Base-by-base conservation (phyloP, 2,113 vertebrate species). In the Brachyistius frenatus region DNA sequence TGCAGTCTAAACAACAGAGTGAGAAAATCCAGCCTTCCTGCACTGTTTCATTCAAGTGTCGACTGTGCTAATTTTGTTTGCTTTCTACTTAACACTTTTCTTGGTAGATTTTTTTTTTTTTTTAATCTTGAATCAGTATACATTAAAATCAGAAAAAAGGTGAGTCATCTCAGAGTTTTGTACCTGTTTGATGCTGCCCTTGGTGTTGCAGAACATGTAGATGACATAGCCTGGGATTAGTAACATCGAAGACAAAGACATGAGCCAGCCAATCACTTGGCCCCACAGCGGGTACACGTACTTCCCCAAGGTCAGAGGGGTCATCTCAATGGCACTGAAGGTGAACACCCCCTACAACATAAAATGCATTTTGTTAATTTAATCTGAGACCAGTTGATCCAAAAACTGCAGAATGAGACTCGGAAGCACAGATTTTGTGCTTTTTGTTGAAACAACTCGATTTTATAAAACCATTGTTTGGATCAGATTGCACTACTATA, bases 261-360 rank as follows among this genome's bases (percentile, higher is more conserved):
- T 97, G 52, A 95, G 70, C 96, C 96, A 97, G 3, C 96, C 96
- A 0, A 96, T 94, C 39, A 90, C 94, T 87, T 97, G 96, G 6
- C 96, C 96, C 96, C 97, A 98, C 0, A 89, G n/a, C 0, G 97
- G 97, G 66, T 96, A 97, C 32, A 96, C 73, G 0, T 97, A 98
- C 75, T 95, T 96, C 32, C 97, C 97, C 81, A 97, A 72, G 0
- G 92, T 96, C 66, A 97, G 88, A 56, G 97, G 96, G 8, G 95
- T 96, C 96, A 98, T 97, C 92, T 97, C 96, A 56, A 96, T 94
- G 65, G 94, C 96, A 0, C 96, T 97, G 90, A 98, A 97, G 76
- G 95, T 94, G 76, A 97, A 98, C 23, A 98, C 96, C 0, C 96
- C 95, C 92, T 94, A 1, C 0, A 74, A 86, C 23, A 74, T 1